phyloP scores from a whole-genome alignment of 2,888 invertebrate genomes.

The Andricus curvator region DNA sequence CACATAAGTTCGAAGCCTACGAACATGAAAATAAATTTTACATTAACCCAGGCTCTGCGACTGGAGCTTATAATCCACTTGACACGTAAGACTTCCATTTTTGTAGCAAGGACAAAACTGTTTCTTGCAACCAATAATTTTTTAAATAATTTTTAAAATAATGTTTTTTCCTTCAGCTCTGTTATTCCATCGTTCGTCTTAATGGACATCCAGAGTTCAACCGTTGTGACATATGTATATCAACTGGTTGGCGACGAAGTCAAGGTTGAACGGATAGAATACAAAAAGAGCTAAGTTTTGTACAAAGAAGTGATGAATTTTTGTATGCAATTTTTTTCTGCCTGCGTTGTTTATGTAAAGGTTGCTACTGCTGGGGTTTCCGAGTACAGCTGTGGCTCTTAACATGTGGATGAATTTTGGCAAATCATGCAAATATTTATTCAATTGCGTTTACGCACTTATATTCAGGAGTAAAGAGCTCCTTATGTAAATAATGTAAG shows the following conservation, averaged over 20 bases:
- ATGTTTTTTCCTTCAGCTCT: constrained; percentile 82
- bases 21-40: constrained; percentile 99
- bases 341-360: constrained; percentile 5
- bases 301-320: constrained; percentile 21
- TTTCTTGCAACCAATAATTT: constrained; percentile 18
- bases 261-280: constrained; percentile 99
- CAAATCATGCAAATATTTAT: constrained; percentile 10
- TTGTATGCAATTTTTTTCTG: constrained; percentile 14
- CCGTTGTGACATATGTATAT: constrained; percentile 99
- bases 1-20: constrained; percentile 98
- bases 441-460: constrained; percentile 17
- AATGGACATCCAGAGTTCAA: constrained; percentile 99
- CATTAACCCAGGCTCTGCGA: constrained; percentile 99
- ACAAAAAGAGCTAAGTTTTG: constrained; percentile 88
- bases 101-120: constrained; percentile 30
- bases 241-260: constrained; percentile 98
- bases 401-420: not conserved
- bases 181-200: constrained; percentile 98
- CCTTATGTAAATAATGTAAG: constrained; percentile 14
- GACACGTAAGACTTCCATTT: constrained; percentile 84
- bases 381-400: not conserved
- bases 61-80: constrained; percentile 97
- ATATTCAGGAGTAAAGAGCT: not conserved
- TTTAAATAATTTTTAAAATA: constrained; percentile 22
- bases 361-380: not conserved